Evolutionary conservation across 2,113 vertebrate species (phyloP).

Genomic region (Engystomops pustulosus): DNA sequence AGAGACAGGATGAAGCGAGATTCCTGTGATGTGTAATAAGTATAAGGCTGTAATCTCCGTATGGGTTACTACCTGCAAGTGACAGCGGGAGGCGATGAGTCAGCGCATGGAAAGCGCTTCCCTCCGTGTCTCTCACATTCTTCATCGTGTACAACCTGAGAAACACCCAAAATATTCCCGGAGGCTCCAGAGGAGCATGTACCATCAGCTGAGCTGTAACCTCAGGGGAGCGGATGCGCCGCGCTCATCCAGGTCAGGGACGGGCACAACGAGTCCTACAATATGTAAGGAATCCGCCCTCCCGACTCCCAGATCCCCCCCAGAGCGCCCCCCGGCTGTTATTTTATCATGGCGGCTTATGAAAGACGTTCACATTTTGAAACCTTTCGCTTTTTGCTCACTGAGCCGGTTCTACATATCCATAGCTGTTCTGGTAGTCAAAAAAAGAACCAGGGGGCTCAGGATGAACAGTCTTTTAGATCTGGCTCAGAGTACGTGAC

Average conservation of each 20-base stretch:
- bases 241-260: neutral
- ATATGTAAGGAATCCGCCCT: neutral
- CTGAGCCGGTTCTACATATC: no score
- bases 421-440: no score
- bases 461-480: no score
- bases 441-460: no score
- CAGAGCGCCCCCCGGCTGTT: neutral
- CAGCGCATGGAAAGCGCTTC: conserved; percentile 10
- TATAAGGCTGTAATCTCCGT: conserved; percentile 41
- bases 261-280: neutral
- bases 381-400: neutral
- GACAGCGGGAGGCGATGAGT: conserved; percentile 29
- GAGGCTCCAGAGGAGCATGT: neutral
- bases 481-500: no score
- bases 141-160: neutral
- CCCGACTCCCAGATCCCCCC: neutral
- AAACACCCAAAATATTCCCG: conserved; percentile 47
- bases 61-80: conserved; percentile 57
- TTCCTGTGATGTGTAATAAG: neutral
- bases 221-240: neutral
- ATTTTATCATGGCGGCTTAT: neutral
- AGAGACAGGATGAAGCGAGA: neutral
- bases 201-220: conserved; percentile 18
- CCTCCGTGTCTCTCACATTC: conserved; percentile 15
- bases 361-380: neutral